Evolutionary conservation across 1,140 invertebrate genomes (phyloP).

Genomic region (Orchestia grillus): DNA sequence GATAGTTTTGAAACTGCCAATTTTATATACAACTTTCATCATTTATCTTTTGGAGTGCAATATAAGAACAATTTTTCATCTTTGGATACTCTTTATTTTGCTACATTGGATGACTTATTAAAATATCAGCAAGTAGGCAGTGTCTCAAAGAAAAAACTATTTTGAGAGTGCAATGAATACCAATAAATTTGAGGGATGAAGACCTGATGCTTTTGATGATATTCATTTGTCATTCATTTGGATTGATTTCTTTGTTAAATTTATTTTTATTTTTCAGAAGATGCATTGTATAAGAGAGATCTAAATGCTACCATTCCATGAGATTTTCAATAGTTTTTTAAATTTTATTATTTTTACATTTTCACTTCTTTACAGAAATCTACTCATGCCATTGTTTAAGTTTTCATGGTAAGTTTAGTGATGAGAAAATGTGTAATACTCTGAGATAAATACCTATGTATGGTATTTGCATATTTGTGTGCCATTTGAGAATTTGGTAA

Average conservation of each 20-base stretch:
- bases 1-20: no score
- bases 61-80: no score
- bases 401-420: slow-evolving; percentile 21
- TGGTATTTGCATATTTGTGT: not conserved
- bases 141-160: no score
- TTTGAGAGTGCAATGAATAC: no score
- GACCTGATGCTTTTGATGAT: no score
- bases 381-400: not conserved
- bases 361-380: not conserved
- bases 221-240: no score
- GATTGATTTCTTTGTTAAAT: not conserved
- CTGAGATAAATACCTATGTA: not conserved
- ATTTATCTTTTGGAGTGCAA: no score
- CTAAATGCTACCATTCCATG: not conserved
- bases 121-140: no score
- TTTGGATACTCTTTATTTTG: no score
- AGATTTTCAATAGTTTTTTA: not conserved
- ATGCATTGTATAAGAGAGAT: not conserved
- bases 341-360: not conserved
- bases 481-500: not conserved
- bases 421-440: not conserved
- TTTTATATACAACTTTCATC: no score
- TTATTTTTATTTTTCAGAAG: not conserved
- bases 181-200: no score
- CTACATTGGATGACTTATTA: no score